Base-by-base conservation (phyloP, 2,797 vertebrate genomes). In the Nannoperca australis region DNA sequence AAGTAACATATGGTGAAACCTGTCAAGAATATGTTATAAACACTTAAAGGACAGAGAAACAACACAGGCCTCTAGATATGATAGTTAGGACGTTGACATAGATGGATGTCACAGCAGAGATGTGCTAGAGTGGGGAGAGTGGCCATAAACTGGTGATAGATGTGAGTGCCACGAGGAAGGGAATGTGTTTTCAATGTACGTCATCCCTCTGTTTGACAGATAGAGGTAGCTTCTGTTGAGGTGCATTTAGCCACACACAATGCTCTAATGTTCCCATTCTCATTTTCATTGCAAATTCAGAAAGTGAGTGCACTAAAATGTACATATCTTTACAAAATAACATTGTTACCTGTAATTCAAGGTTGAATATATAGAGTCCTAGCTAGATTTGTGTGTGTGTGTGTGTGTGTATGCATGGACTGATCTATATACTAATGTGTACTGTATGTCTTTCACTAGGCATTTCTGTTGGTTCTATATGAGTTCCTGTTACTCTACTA, bases 131-230 rank as follows among this genome's bases (percentile, higher is more conserved):
- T 82, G 76, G 49, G 79, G 56, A 88, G 90, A 88, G 88, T 83
- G 84, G 87, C 81, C 85, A 90, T 93, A 95, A 94, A 91, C 58
- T 36, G 68, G 70, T 94, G 94, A 95, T 94, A 83, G 89, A 95
- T 95, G 91, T 55, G 76, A 83, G 85, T 75, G 91, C 86, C 91
- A 91, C 60, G 12, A 82, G 84, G 80, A 87, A 89, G 86, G 85
- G 83, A 91, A 93, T 91, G 89, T 88, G 87, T 91, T 92, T 92
- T 91, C 92, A 90, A 79, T 86, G 88, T 88, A 87, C 83, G 90
- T 92, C 90, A 91, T 93, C 89, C 88, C 81, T 92, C 88, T 88
- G 84, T 83, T 62, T 94, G 92, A 94, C 90, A 92, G 90, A 86
- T 77, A 73, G 83, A 78, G 78, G 76, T 77, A 82, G 80, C 74